Base-by-base conservation (phyloP, 1,140 invertebrate species). In the Diploscapter pachys region DNA sequence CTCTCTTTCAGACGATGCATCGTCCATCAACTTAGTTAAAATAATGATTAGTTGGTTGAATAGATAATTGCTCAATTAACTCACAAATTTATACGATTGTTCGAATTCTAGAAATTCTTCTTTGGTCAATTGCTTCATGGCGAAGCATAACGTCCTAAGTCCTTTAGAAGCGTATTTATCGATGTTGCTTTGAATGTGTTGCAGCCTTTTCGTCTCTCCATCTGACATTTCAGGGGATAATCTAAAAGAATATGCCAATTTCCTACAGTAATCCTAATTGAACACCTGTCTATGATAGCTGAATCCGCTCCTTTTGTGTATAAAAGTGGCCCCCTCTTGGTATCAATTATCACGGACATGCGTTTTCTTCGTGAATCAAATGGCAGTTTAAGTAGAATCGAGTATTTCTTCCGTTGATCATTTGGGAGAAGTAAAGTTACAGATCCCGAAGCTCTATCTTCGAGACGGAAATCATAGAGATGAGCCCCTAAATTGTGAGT, bases 341-440 rank as follows among this genome's bases (percentile, higher is more conserved):
- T 65, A 57, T 90, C 89, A 2, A 97, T 88, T 31, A 98, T 90
- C 48, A 98, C 90, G 6, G 94, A 96, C 96, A 99, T 99, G 81
- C 95, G 91, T 86, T 98, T 98, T 72, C 96, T 89, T 65, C 89
- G 90, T 0, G 95, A 93, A 88, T 98, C 95, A 87, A 99, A 99
- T 31, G 93, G 92, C 77, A 99, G 89, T 4, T 54, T 59, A 62
- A 96, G 89, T 79, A 95, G 90, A 59, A 98, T 88, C 74, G 97
- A 90, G 90, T 5, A 94, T 92, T 80, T 89, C 89, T 63, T 90
- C 86, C 0, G 93, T 93, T 8, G 93, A 94, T 71, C 95, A 89
- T 49, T 91, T 92, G 81, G 96, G 95, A 73, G 94, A 96, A n/a
- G 95, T 94, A 4, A 95, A 94, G 86, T 98, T 93, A 88, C 98